phyloP scores from a whole-genome alignment of 1,140 invertebrate species.

The Oncopeltus fasciatus region DNA sequence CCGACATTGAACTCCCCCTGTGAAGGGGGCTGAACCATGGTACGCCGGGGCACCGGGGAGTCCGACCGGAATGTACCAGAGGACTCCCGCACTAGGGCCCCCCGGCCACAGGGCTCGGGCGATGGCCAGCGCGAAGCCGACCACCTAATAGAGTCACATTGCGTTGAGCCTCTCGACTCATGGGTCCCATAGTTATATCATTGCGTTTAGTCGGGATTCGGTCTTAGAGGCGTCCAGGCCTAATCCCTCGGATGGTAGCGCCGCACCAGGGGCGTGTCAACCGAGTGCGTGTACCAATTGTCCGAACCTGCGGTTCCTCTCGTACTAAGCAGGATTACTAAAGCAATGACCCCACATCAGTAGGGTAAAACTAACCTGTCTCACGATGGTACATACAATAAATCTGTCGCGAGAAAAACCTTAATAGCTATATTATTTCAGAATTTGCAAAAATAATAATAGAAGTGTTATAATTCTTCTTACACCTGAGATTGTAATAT shows the following conservation, averaged over 20 bases:
- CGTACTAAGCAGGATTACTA: too few species aligned
- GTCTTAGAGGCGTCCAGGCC: slow-evolving; percentile 71
- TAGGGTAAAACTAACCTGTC: too few species aligned
- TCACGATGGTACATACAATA: too few species aligned
- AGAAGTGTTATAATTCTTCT: too few species aligned
- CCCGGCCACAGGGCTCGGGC: slow-evolving; percentile 4
- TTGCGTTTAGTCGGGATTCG: slow-evolving; percentile 48
- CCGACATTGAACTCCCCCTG: slow-evolving; percentile 38
- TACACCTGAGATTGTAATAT: too few species aligned
- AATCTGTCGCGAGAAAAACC: too few species aligned
- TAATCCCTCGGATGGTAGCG: slow-evolving; percentile 70
- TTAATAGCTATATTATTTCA: too few species aligned
- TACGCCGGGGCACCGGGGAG: slow-evolving; percentile 17
- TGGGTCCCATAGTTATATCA: slow-evolving; percentile 35
- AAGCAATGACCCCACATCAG: too few species aligned
- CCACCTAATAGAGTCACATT: slow-evolving; percentile 27
- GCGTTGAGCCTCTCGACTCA: slow-evolving; percentile 40
- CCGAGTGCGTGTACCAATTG: too few species aligned
- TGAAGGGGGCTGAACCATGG: slow-evolving; percentile 9
- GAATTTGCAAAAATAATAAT: too few species aligned
- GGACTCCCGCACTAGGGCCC: neutral
- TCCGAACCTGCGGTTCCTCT: too few species aligned
- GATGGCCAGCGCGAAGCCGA: neutral
- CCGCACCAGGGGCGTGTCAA: too few species aligned
- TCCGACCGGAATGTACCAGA: neutral